Evolutionary conservation across 2,888 invertebrate genomes (phyloP).

Genomic region (Timandra comae): DNA sequence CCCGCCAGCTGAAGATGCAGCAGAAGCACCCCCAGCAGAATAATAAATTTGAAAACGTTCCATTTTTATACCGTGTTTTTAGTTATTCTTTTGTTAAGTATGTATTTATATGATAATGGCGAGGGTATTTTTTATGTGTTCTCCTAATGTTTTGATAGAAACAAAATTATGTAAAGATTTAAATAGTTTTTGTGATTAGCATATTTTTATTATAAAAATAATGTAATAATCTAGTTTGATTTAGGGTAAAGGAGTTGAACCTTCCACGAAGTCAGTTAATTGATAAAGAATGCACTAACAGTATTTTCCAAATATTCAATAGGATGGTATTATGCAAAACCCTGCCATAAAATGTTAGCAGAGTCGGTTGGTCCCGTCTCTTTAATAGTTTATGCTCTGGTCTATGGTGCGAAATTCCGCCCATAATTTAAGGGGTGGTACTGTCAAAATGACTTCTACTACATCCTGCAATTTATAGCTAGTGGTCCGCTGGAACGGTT

Average conservation of each 20-base stretch:
- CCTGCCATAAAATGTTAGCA: constrained; percentile 44
- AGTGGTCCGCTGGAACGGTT: neutral
- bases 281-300: too few relatives aligned
- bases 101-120: constrained; percentile 11
- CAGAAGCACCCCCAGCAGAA: constrained; percentile 9
- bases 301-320: too few relatives aligned
- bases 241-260: too few relatives aligned
- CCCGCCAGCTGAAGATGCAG: constrained; percentile 9
- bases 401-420: constrained; percentile 56
- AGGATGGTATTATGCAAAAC: constrained; percentile 36
- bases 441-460: constrained; percentile 45
- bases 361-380: constrained; percentile 37
- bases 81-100: neutral
- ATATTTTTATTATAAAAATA: too few relatives aligned
- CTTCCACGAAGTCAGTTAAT: too few relatives aligned
- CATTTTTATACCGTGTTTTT: neutral
- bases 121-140: neutral
- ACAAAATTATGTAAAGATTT: too few relatives aligned
- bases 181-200: too few relatives aligned
- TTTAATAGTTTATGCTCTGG: constrained; percentile 55
- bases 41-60: neutral
- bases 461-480: constrained; percentile 45
- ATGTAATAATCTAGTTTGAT: too few relatives aligned
- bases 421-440: constrained; percentile 52
- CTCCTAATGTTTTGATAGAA: too few relatives aligned